phyloP scores from a whole-genome alignment of 2,888 invertebrate genomes.

The Drosophila birchii region DNA sequence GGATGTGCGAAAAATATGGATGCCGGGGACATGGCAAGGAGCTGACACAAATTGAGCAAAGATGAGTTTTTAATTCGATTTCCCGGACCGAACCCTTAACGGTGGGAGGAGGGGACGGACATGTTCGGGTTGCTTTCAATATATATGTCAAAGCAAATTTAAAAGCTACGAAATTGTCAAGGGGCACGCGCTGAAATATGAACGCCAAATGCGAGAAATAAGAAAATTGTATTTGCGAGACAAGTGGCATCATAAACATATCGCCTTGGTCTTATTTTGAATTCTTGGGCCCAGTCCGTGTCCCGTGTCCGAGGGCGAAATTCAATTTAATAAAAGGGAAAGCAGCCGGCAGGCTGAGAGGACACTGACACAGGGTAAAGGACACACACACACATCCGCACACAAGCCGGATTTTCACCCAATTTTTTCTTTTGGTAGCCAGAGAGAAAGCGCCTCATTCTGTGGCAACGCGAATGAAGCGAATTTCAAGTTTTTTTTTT shows the following conservation, averaged over 20 bases:
- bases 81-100: slow-evolving; percentile 21
- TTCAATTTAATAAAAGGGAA: slow-evolving; percentile 70
- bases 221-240: slow-evolving; percentile 59
- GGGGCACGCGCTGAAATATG: slow-evolving; percentile 61
- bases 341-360: slow-evolving; percentile 37
- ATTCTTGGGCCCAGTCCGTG: slow-evolving; percentile 57
- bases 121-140: slow-evolving; percentile 32
- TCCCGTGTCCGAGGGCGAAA: slow-evolving; percentile 63
- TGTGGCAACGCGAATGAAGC: slow-evolving; percentile 57
- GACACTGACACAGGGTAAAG: slow-evolving; percentile 12
- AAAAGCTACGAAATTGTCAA: slow-evolving; percentile 33
- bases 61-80: slow-evolving; percentile 79
- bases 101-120: slow-evolving; percentile 27
- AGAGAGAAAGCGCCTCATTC: slow-evolving; percentile 30
- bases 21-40: slow-evolving; percentile 15
- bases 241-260: slow-evolving; percentile 61
- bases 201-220: slow-evolving; percentile 38
- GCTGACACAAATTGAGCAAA: slow-evolving; percentile 58
- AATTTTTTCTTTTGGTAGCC: slow-evolving; percentile 40
- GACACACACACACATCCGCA: slow-evolving; percentile 9
- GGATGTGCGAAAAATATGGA: slow-evolving; percentile 31
- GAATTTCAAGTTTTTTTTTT: slow-evolving; percentile 52
- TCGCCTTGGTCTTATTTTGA: slow-evolving; percentile 41
- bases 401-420: slow-evolving; percentile 10
- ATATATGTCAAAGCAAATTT: slow-evolving; percentile 66